phyloP scores from a whole-genome alignment of 2,888 invertebrate genomes.

The Tridacna gigas region DNA sequence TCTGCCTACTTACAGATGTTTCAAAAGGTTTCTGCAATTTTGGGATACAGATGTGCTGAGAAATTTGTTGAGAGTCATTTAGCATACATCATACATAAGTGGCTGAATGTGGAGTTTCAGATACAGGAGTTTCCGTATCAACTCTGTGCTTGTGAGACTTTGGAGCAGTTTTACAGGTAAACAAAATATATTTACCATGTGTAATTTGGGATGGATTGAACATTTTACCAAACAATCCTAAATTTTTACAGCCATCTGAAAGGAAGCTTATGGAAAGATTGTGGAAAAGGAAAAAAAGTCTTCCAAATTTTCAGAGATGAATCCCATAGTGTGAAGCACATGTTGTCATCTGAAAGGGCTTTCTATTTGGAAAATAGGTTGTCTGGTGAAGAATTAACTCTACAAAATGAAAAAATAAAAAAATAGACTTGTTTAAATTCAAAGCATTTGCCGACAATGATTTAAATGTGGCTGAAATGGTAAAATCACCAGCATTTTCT shows the following conservation, averaged over 20 bases:
- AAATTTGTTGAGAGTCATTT: slow-evolving; percentile 75
- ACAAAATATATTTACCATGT: background rate
- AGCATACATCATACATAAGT: slow-evolving; percentile 78
- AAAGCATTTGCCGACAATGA: too few species aligned
- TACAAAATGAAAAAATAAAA: background rate
- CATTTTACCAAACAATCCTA: too few species aligned
- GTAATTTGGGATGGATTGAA: background rate
- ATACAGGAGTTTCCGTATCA: slow-evolving; percentile 76
- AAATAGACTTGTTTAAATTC: background rate
- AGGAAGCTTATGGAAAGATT: too few species aligned
- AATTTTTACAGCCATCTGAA: too few species aligned
- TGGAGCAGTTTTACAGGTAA: slow-evolving; percentile 76
- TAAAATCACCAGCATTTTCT: too few species aligned
- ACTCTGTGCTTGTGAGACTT: slow-evolving; percentile 67
- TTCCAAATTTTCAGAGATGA: too few species aligned
- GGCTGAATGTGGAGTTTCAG: slow-evolving; percentile 72
- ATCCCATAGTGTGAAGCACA: too few species aligned
- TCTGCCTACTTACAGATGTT: slow-evolving; percentile 70
- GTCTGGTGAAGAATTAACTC: background rate
- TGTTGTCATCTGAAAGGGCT: too few species aligned
- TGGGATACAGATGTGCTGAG: slow-evolving; percentile 65
- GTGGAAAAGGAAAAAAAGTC: too few species aligned
- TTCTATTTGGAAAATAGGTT: too few species aligned
- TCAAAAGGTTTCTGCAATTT: slow-evolving; percentile 64
- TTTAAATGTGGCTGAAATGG: too few species aligned